Conservation (phyloP, 2,888 invertebrate genomes). For the Coelinius sp. region DNA sequence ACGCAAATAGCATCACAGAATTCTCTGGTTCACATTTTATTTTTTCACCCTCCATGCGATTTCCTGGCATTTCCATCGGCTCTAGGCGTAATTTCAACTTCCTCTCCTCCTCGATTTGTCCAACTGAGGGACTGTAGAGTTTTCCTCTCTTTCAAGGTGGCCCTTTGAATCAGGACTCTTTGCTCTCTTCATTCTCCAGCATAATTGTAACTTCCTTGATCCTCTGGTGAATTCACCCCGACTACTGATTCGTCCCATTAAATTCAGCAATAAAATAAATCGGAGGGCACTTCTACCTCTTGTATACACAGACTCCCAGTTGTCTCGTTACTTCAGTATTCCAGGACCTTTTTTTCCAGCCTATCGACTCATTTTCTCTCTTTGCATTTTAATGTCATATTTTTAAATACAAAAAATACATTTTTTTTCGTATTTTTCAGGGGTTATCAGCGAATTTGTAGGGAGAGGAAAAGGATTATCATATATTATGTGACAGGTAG, state of each 20-base stretch:
- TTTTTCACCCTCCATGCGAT: constrained; percentile 14
- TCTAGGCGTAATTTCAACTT: constrained; percentile 32
- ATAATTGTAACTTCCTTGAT: constrained; percentile 51
- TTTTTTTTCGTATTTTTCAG: not conserved
- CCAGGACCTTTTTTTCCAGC: constrained; percentile 8
- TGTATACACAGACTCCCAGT: constrained; percentile 25
- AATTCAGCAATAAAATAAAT: constrained; percentile 51
- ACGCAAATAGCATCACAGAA: constrained; percentile 22
- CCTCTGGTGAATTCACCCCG: constrained; percentile 41
- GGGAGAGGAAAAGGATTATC: not conserved
- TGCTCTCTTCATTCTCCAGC: constrained; percentile 12
- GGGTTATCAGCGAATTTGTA: not conserved
- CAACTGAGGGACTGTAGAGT: not conserved
- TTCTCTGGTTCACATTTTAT: constrained; percentile 11
- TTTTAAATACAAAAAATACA: too few relatives aligned
- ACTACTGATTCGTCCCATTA: constrained; percentile 44
- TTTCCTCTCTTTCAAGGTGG: not conserved
- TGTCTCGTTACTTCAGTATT: constrained; percentile 38
- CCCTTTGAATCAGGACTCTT: constrained; percentile 28
- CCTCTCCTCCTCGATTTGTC: constrained; percentile 11
- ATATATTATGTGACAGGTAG: not conserved
- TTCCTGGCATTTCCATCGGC: constrained; percentile 6
- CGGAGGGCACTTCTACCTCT: constrained; percentile 39
- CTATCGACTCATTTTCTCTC: not conserved
- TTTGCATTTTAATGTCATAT: too few relatives aligned